These are phyloP conservation scores for Mylabris sibirica DNA, from an alignment of 2,888 invertebrate species.

Conservation along the genomic window DNA sequence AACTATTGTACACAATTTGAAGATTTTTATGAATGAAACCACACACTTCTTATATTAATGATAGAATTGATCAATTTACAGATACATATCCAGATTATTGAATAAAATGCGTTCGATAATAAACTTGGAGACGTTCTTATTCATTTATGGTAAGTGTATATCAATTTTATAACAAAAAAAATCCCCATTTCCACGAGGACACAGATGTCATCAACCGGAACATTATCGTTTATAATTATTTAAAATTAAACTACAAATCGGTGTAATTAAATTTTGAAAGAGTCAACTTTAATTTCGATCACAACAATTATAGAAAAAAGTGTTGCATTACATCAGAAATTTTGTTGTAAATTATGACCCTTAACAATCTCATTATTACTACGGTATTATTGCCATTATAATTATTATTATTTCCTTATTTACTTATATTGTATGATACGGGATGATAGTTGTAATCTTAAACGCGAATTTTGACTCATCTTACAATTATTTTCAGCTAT, in stretches of 20 bases:
- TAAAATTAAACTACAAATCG: not conserved
- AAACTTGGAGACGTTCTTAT: not conserved
- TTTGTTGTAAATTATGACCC: conserved; percentile 3
- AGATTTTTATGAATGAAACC: not conserved
- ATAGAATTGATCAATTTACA: not conserved
- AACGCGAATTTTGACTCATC: conserved; percentile 4
- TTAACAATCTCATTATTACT: conserved; percentile 2
- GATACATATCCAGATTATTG: not conserved
- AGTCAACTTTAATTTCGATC: not conserved
- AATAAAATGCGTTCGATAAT: not conserved
- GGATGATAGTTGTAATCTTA: not conserved
- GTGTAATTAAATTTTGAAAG: not conserved
- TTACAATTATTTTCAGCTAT: not conserved
- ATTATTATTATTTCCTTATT: conserved; percentile 3
- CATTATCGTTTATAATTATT: not conserved
- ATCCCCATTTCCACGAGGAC: not conserved
- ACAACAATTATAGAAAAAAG: not conserved
- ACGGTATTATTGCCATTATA: not conserved
- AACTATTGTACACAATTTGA: not conserved
- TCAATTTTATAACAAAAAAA: not conserved
- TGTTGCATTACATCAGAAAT: not conserved
- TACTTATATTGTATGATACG: not conserved
- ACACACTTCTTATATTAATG: not conserved
- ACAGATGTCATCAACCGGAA: conserved; percentile 6
- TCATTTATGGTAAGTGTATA: conserved; percentile 2